phyloP scores from a whole-genome alignment of 64 coral and sea anemone genomes.

The Porites lutea region DNA sequence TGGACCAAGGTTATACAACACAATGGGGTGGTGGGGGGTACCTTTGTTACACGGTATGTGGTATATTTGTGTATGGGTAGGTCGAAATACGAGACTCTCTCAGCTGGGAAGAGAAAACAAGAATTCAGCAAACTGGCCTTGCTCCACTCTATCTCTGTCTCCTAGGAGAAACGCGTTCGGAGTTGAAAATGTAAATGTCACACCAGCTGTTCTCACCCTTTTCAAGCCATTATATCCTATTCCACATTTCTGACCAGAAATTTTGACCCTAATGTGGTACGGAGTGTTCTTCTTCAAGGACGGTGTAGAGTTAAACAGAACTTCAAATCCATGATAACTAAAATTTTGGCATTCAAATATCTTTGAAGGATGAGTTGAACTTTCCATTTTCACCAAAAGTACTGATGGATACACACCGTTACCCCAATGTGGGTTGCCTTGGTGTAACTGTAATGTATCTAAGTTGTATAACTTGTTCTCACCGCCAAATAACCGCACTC shows the following conservation, averaged over 20 bases:
- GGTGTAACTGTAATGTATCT: no score
- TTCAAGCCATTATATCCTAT: not conserved
- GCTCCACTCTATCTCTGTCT: no score
- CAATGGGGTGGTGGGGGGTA: no score
- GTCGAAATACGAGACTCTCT: no score
- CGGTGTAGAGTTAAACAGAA: not conserved
- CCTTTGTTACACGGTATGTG: no score
- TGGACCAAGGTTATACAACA: no score
- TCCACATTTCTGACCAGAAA: not conserved
- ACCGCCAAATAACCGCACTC: conserved; percentile 44
- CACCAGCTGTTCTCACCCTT: not conserved
- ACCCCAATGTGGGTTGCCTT: no score
- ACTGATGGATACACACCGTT: no score
- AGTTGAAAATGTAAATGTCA: not conserved
- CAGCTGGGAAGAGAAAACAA: not conserved
- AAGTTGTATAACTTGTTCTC: not conserved
- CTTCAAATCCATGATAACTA: not conserved
- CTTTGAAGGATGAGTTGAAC: not conserved
- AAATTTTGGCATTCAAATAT: not conserved
- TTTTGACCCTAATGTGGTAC: not conserved
- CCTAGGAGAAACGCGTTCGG: no score
- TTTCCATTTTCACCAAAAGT: not conserved
- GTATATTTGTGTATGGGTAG: no score
- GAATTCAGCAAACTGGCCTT: not conserved
- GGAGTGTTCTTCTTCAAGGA: not conserved